These are phyloP conservation scores for Caiman crocodilus DNA, from an alignment of 2,797 vertebrate species.

Conservation along the genomic window DNA sequence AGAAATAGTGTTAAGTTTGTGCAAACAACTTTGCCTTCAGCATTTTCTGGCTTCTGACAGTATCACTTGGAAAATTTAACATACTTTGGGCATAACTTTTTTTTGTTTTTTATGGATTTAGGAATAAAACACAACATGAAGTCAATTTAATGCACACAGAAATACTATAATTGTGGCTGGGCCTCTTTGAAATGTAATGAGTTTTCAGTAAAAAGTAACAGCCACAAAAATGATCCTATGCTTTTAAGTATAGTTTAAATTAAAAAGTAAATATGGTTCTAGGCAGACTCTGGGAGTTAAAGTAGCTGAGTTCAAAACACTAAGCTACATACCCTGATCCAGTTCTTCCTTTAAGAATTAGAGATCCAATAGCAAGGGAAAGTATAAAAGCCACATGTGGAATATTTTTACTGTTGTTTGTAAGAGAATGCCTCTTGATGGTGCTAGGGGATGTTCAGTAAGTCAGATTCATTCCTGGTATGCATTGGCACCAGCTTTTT, in stretches of 20 bases:
- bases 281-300: too few species aligned
- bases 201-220: background rate
- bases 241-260: background rate
- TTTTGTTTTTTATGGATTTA: background rate
- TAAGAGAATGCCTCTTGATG: background rate
- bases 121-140: background rate
- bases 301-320: too few species aligned
- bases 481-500: background rate
- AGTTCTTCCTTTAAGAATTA: too few species aligned
- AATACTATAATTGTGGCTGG: background rate
- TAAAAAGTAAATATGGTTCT: background rate
- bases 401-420: background rate
- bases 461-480: fast-evolving
- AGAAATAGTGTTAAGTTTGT: background rate
- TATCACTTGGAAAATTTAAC: background rate
- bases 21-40: background rate
- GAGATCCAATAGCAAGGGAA: background rate
- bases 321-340: too few species aligned
- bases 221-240: background rate
- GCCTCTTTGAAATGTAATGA: background rate
- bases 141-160: background rate
- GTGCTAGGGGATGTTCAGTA: fast-evolving
- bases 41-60: background rate
- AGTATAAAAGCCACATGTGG: background rate
- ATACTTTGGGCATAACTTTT: background rate